Base-by-base conservation (phyloP, 1,140 invertebrate species). In the Bombus pyrosoma region DNA sequence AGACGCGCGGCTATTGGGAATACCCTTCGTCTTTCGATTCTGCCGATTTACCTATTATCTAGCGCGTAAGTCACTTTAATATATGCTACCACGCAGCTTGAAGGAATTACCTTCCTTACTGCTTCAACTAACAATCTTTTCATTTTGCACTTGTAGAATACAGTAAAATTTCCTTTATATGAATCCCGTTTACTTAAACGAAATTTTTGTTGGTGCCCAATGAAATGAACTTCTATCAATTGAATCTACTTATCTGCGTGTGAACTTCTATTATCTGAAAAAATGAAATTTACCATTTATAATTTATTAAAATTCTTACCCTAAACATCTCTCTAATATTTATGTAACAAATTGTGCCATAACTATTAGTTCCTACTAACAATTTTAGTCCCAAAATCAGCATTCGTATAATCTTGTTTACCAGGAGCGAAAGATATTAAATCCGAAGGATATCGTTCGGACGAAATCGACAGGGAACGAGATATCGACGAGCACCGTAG, bases 1-100 rank as follows among this genome's bases (percentile, higher is more conserved):
- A 88, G 79, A 90, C 34, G 68, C 41, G 59, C 41, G 47, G 69
- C 39, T 22, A 68, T 78, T 57, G 39, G 73, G 64, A 34, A 62
- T 1, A 62, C 32, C 43, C 62, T 73, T 73, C 32, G 34, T 34
- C 77, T 32, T 37, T 75, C 59, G 57, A 77, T 81, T 41, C 79
- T 72, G 77, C n/a, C 64, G 43, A 86, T 69, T 57, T 76, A 77
- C 34, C 28, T 41, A 12, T 59, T 28, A 59, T 41, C 32, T 39
- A 37, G 2, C 39, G 25, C n/a, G 25, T 32, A 82, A 62, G 28
- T 53, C 8, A 41, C 8, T 68, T 9, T 22, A 43, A 57, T 25
- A 28, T 32, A 25, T 4, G 37, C 8, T 43, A 18, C 59, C 22
- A 25, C 1, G 25, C 12, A 25, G 13, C 34, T 76, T 2, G 10